Evolutionary conservation across 35 echinoderm and acorn worm genomes (phyloP), one percentile per base, ranked within the genome.

Genomic region (Lytechinus variegatus): DNA sequence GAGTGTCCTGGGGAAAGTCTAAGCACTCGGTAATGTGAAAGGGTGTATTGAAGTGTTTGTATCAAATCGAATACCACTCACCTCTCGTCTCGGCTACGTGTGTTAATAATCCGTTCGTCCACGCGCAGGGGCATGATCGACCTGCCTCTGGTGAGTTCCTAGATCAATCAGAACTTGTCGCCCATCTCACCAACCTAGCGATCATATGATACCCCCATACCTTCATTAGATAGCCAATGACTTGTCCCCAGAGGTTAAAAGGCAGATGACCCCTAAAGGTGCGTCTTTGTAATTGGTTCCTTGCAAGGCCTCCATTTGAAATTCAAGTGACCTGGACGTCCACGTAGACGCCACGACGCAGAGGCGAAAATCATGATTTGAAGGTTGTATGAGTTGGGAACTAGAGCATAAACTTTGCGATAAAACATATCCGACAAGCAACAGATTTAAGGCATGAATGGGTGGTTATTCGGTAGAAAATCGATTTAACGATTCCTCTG

Each of bases 211-310:
- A 79, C 66, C 66, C 19, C 66, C 66, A 1, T 27, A 79, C 16
- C 66, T 79, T 79, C 66, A 79, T 79, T 79, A 79, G 66, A 79
- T 7, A 79, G 66, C 66, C 66, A 79, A 79, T 79, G 66, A n/a
- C 66, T 24, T 79, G 21, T 79, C 66, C 66, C 66, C 16, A 79
- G 66, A 79, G 66, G 66, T 79, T 79, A 79, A 24, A 58, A 79
- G 19, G 66, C 66, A 79, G 19, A n/a, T 79, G 66, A 79, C 66
- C 19, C 56, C 56, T 13, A 24, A 7, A 79, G 66, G 66, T 24
- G 66, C 6, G 66, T 19, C 66, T 79, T 14, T 7, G 66, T 79
- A 79, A 79, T 79, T 79, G 66, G 66, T 79, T 16, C 21, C 1
- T 16, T 79, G 33, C 33, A 44, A 44, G 66, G 66, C 66, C 66